Evolutionary conservation across 2,113 vertebrate genomes (phyloP).

Genomic region (Danionella cerebrum): DNA sequence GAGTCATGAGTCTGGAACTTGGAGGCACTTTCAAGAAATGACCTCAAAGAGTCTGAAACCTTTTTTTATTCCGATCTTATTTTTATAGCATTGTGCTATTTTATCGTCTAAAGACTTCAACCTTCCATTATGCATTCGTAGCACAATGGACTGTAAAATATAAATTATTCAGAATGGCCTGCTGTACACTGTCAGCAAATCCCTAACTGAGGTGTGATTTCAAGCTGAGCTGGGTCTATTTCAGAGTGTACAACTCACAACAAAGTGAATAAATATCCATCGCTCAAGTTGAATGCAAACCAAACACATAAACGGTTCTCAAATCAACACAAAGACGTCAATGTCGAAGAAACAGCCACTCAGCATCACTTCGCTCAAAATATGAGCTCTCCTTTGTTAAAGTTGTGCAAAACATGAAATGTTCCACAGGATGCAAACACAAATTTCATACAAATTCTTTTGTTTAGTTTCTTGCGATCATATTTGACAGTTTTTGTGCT

Average conservation of each 20-base stretch:
- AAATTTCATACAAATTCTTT: neutral
- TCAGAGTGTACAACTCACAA: conserved; percentile 13
- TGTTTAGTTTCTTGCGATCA: too few species aligned
- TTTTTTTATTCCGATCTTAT: neutral
- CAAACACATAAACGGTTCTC: conserved; percentile 12
- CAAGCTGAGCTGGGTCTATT: conserved; percentile 2
- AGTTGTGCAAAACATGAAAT: neutral
- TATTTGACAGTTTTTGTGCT: too few species aligned
- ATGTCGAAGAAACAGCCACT: neutral
- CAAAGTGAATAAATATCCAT: conserved; percentile 23
- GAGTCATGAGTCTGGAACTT: neutral
- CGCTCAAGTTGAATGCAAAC: conserved; percentile 5
- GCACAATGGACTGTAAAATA: conserved; percentile 20
- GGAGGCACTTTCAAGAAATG: conserved; percentile 1
- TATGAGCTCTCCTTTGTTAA: neutral
- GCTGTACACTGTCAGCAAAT: conserved; percentile 13
- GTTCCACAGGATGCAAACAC: neutral
- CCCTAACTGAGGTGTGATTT: conserved; percentile 13
- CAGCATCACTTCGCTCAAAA: neutral
- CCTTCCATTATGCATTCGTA: neutral
- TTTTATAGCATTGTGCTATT: neutral
- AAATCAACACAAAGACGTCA: neutral
- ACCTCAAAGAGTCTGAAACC: neutral
- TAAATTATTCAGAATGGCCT: conserved; percentile 22
- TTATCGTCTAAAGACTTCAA: conserved; percentile 14